Evolutionary conservation across 1,140 invertebrate genomes (phyloP), one percentile per base, ranked within the genome.

Genomic region (Eumaeus atala): DNA sequence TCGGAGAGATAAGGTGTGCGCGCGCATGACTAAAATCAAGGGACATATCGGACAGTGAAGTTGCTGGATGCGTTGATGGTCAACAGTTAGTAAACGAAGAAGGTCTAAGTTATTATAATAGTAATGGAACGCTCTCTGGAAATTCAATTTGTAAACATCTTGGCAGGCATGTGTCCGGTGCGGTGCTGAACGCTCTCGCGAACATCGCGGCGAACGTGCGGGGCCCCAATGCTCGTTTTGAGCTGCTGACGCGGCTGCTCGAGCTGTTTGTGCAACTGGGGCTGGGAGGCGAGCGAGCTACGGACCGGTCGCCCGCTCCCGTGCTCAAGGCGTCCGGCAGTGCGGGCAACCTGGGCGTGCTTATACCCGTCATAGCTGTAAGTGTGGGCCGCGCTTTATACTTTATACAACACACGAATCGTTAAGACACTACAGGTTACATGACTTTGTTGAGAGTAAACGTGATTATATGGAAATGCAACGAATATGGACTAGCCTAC

Each of bases 231-330:
- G 95, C 96, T 57, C 93, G 97, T 78, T 91, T 94, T 51, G 96
- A 98, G 64, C 88, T 99, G 28, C 79, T 99, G 10, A 92, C 94
- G 1, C 90, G 95, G 51, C 88, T 99, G 18, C 84, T 99, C 10
- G 98, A 99, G 88, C 87, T 99, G 11, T 99, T 99, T 88, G 97
- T 99, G 3, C 97, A 99, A 72, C 92, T 99, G 49, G 98, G 98
- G 0, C 87, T 99, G 16, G 98, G 99, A 79, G 96, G 97, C 0
- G 98, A 99, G 88, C 88, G 97, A 50, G 95, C 95, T 35, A 96
- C 94, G 56, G 97, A 98, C 70, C 94, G 95, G 76, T 92, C 92
- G 21, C 93, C 95, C 38, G 90, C 90, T 36, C 89, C 83, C 9
- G 80, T 89, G 17, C 80, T 92, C 56, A 93, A 92, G 91, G 94